Conservation (phyloP, 2,888 invertebrate genomes). For the Synergus umbraculus region DNA sequence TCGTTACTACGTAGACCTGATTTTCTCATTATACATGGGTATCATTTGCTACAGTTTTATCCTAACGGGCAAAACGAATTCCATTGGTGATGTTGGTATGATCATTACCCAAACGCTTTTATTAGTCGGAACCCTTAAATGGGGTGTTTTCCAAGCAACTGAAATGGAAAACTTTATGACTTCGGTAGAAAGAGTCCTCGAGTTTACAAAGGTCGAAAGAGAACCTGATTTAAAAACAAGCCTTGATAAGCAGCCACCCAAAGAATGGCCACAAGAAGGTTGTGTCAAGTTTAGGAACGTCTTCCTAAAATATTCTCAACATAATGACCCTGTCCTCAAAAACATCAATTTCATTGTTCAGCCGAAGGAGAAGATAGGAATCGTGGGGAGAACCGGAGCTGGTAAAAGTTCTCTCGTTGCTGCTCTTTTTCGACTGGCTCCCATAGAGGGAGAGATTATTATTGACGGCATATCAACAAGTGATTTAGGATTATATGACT, state of each 20-base stretch:
- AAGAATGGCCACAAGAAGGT: conserved; percentile 80
- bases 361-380: conserved; percentile 82
- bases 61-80: no score
- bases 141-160: conserved; percentile 59
- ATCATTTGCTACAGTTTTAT: no score
- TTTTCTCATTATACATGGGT: no score
- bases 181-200: no score
- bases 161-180: conserved; percentile 79
- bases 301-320: conserved; percentile 79
- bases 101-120: no score
- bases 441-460: conserved; percentile 82
- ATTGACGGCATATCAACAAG: conserved; percentile 84
- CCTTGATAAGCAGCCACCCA: conserved; percentile 75
- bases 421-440: conserved; percentile 84
- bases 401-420: conserved; percentile 85
- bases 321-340: conserved; percentile 78
- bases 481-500: conserved; percentile 80
- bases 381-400: conserved; percentile 84
- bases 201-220: conserved; percentile 84
- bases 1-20: no score
- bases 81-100: no score
- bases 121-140: no score
- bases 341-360: conserved; percentile 79
- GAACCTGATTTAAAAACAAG: conserved; percentile 79
- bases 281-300: conserved; percentile 79